phyloP scores from a whole-genome alignment of 2,113 vertebrate genomes.

The Mustelus asterias region DNA sequence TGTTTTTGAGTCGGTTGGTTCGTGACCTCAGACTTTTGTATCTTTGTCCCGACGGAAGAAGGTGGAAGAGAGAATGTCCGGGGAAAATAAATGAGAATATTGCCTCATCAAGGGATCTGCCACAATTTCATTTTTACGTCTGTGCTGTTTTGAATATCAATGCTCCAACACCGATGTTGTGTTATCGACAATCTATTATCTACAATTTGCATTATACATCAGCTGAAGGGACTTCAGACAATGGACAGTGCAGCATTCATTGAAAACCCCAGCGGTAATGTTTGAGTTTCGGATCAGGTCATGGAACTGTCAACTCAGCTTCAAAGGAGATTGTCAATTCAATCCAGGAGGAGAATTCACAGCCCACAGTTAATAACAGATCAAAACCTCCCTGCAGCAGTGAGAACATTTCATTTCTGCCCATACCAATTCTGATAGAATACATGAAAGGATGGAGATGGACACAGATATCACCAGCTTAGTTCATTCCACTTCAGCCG shows the following conservation, averaged over 20 bases:
- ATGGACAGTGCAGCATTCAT: neutral
- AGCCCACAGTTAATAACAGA: constrained; percentile 16
- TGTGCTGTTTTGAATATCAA: neutral
- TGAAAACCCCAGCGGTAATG: constrained; percentile 6
- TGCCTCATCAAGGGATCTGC: neutral
- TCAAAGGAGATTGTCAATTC: constrained; percentile 16
- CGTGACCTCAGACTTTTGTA: too few species aligned
- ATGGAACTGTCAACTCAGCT: neutral
- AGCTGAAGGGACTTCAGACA: neutral
- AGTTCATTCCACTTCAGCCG: neutral
- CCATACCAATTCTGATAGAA: neutral
- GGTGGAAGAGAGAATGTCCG: too few species aligned
- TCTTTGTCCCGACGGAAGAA: too few species aligned
- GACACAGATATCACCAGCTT: neutral
- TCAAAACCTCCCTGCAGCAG: neutral
- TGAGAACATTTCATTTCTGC: neutral
- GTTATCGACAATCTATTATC: neutral
- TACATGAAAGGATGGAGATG: neutral
- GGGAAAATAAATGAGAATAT: neutral
- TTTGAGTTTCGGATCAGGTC: neutral
- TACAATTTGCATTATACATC: neutral
- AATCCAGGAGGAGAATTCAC: neutral
- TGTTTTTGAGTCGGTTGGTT: too few species aligned
- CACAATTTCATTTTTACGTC: neutral
- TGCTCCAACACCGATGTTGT: neutral